Evolutionary conservation across 2,888 invertebrate genomes (phyloP).

Genomic region (Automeris io): DNA sequence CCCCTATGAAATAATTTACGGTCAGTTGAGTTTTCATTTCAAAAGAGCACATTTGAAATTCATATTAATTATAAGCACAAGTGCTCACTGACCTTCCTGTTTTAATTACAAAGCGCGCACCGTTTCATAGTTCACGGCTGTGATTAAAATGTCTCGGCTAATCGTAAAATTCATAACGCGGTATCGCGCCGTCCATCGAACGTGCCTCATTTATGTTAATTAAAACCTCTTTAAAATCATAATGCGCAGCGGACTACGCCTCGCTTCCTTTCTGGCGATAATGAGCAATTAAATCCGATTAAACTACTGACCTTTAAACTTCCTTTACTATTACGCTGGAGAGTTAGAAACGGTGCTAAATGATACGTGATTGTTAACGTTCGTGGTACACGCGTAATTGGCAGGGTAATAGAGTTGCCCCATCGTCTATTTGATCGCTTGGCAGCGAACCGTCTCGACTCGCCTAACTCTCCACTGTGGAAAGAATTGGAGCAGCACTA

Average conservation of each 20-base stretch:
- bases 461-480: constrained; percentile 57
- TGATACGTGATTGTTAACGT: constrained; percentile 19
- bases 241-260: constrained; percentile 50
- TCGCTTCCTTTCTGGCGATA: constrained; percentile 58
- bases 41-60: constrained; percentile 65
- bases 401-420: constrained; percentile 40
- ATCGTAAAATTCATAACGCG: constrained; percentile 55
- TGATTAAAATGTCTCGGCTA: constrained; percentile 65
- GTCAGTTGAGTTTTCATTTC: constrained; percentile 64
- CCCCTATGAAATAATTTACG: constrained; percentile 71
- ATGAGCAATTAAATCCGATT: constrained; percentile 69
- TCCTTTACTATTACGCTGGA: constrained; percentile 43
- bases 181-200: constrained; percentile 44
- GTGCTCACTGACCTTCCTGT: constrained; percentile 73
- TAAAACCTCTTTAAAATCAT: constrained; percentile 60
- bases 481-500: constrained; percentile 75
- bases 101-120: constrained; percentile 60
- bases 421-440: constrained; percentile 31
- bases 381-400: constrained; percentile 30
- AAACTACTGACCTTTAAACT: constrained; percentile 70
- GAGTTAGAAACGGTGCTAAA: constrained; percentile 55
- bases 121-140: constrained; percentile 74
- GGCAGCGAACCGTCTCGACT: constrained; percentile 54
- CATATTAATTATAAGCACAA: constrained; percentile 63
- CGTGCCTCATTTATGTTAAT: constrained; percentile 61